These are phyloP conservation scores for Calliphora vomitoria DNA, from an alignment of 2,888 invertebrate genomes.

Conservation along the genomic window DNA sequence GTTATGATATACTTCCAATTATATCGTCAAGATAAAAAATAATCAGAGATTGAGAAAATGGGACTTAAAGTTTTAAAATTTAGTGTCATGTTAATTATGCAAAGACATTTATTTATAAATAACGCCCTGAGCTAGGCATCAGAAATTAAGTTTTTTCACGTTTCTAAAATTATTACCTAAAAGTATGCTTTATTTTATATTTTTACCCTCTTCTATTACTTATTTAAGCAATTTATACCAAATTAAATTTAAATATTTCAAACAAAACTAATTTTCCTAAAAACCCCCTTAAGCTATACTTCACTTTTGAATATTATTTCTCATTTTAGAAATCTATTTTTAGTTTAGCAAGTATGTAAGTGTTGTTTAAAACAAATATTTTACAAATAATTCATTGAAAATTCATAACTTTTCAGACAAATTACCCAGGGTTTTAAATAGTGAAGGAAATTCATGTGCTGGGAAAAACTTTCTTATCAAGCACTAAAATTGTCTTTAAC, in stretches of 20 bases:
- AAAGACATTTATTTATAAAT: no score
- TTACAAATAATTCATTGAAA: constrained; percentile 21
- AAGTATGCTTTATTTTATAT: no score
- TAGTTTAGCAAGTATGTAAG: neutral
- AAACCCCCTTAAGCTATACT: neutral
- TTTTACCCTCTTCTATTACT: no score
- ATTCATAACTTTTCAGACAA: constrained; percentile 52
- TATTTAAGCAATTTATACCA: neutral
- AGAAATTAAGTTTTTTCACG: no score
- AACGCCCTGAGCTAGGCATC: no score
- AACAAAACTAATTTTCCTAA: neutral
- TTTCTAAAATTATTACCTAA: no score
- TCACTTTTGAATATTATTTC: neutral
- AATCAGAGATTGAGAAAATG: no score
- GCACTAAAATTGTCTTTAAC: neutral
- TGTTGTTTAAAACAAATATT: constrained; percentile 29
- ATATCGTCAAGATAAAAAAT: no score
- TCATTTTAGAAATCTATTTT: neutral
- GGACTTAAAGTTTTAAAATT: no score
- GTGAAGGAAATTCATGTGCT: neutral
- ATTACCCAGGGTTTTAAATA: constrained; percentile 14
- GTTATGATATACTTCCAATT: no score
- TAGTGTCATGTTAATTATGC: no score
- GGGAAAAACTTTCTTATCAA: constrained; percentile 14
- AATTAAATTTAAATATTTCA: neutral